Conservation (phyloP, 2,113 vertebrate genomes). For the Gnathonemus longibarbis region DNA sequence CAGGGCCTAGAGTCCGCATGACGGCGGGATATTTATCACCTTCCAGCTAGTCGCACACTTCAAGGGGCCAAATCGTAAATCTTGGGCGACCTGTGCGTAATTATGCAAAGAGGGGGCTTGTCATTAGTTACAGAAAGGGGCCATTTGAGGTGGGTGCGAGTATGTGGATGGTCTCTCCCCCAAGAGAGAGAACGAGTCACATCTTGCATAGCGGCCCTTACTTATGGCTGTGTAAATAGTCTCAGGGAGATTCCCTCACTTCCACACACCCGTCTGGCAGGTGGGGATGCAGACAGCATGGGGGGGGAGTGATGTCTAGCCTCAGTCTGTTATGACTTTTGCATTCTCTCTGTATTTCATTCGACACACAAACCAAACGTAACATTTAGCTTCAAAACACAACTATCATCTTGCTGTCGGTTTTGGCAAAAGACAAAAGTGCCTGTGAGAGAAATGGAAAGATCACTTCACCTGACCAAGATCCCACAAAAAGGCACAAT, state of each 20-base stretch:
- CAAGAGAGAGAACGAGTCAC: background rate
- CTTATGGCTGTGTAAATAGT: background rate
- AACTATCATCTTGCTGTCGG: background rate
- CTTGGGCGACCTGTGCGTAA: background rate
- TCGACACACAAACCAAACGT: background rate
- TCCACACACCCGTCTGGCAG: background rate
- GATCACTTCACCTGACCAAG: background rate
- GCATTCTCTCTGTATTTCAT: background rate
- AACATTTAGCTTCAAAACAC: background rate
- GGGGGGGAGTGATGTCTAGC: background rate
- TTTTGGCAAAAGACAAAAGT: background rate
- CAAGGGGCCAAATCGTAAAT: background rate
- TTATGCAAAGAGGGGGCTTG: background rate
- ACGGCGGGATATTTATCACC: background rate
- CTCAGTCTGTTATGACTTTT: background rate
- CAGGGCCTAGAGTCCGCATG: background rate
- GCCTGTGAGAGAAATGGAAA: background rate
- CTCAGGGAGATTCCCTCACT: background rate
- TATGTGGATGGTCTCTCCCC: background rate
- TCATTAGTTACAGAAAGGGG: background rate
- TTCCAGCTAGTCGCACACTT: background rate
- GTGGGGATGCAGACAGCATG: background rate
- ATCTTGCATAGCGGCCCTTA: background rate
- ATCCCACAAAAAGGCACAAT: background rate
- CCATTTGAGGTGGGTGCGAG: background rate